A percentile compares a stretch with the other conserved stretches of the same genome.
phyloP scores from a whole-genome alignment of 1,140 invertebrate genomes.

The Monochamus saltuarius region DNA sequence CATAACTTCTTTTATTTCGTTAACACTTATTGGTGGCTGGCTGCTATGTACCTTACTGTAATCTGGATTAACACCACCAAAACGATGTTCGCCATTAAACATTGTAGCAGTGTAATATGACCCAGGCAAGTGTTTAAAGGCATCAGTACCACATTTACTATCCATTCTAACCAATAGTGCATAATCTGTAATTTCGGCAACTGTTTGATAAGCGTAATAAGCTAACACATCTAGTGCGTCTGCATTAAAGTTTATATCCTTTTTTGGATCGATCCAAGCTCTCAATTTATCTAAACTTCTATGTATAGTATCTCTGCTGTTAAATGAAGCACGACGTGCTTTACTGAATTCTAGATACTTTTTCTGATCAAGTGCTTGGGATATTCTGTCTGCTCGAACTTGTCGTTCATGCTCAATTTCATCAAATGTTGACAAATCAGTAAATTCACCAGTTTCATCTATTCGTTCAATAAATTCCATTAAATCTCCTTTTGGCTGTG shows the following conservation, averaged over 20 bases:
- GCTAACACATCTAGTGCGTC: slow-evolving; percentile 63
- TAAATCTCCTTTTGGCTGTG: slow-evolving; percentile 41
- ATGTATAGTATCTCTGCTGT: slow-evolving; percentile 29
- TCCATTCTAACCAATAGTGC: slow-evolving; percentile 67
- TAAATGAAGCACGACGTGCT: slow-evolving; percentile 42
- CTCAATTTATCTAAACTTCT: slow-evolving; percentile 54
- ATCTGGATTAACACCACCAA: slow-evolving; percentile 52
- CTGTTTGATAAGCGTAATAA: slow-evolving; percentile 71
- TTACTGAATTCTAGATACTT: slow-evolving; percentile 57
- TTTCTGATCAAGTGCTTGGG: slow-evolving; percentile 56
- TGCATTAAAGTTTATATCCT: slow-evolving; percentile 52
- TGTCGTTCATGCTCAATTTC: slow-evolving; percentile 55
- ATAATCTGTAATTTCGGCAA: slow-evolving; percentile 69
- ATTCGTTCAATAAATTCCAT: slow-evolving; percentile 56
- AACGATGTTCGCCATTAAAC: slow-evolving; percentile 50
- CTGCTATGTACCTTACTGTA: slow-evolving; percentile 58
- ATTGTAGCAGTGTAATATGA: slow-evolving; percentile 54
- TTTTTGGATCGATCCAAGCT: slow-evolving; percentile 56
- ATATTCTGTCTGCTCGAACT: slow-evolving; percentile 57
- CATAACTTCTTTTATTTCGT: slow-evolving; percentile 59
- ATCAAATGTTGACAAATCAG: slow-evolving; percentile 55
- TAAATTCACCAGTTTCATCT: slow-evolving; percentile 61
- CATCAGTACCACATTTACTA: slow-evolving; percentile 57
- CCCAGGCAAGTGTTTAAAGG: slow-evolving; percentile 57
- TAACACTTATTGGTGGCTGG: slow-evolving; percentile 56